These are phyloP conservation scores for Nibea coibor DNA, from an alignment of 2,113 vertebrate species.

Conservation along the genomic window DNA sequence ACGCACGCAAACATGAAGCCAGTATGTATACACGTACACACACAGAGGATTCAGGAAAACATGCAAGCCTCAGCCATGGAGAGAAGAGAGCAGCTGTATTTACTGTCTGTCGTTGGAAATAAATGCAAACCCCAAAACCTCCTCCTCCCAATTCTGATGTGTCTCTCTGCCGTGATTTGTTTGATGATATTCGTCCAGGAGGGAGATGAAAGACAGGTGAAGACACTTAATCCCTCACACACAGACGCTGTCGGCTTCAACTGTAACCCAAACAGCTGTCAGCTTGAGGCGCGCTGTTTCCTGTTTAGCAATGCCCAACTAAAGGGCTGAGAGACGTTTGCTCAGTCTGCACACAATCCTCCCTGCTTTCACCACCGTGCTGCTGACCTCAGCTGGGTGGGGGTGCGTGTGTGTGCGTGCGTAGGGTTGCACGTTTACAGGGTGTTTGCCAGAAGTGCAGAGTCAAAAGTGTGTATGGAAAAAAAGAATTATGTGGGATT, in stretches of 20 bases:
- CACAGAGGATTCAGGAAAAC: slow-evolving; percentile 56
- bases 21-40: slow-evolving; percentile 22
- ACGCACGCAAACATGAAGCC: slow-evolving; percentile 48
- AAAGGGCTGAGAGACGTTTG: slow-evolving; percentile 30
- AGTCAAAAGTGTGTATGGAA: neutral
- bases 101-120: slow-evolving; percentile 77
- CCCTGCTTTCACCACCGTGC: slow-evolving; percentile 6
- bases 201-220: slow-evolving; percentile 54
- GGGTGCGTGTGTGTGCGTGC: slow-evolving; percentile 1
- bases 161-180: slow-evolving; percentile 53
- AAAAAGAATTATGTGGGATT: neutral
- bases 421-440: neutral
- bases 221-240: neutral
- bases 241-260: neutral
- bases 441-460: slow-evolving; percentile 11
- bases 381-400: slow-evolving; percentile 23
- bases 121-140: slow-evolving; percentile 61
- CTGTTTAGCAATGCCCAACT: slow-evolving; percentile 27
- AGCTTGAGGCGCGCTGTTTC: slow-evolving; percentile 21
- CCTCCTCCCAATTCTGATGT: slow-evolving; percentile 45
- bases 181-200: slow-evolving; percentile 26
- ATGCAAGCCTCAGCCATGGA: slow-evolving; percentile 47
- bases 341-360: slow-evolving; percentile 12
- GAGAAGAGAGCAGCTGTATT: slow-evolving; percentile 76
- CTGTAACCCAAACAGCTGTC: slow-evolving; percentile 46